Conservation (phyloP, 2,797 vertebrate genomes). For the Myotis findleyi region DNA sequence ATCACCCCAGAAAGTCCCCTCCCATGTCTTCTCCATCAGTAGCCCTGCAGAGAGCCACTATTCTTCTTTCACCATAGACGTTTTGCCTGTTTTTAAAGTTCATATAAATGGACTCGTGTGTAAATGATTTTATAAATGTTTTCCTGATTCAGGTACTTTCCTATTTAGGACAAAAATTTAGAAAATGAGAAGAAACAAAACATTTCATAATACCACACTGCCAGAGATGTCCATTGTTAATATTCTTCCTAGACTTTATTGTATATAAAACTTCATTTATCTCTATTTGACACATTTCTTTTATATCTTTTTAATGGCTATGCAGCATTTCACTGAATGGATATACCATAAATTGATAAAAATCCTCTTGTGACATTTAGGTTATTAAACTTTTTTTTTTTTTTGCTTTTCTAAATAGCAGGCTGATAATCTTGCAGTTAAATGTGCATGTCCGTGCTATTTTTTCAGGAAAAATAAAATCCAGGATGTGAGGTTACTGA, state of each 20-base stretch:
- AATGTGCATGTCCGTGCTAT: not conserved
- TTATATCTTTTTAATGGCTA: not conserved
- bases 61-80: not conserved
- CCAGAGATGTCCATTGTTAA: not conserved
- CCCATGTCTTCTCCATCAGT: not conserved
- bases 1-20: not conserved
- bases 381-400: not conserved
- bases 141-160: not conserved
- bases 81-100: conserved; percentile 8
- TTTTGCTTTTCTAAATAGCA: not conserved
- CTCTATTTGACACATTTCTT: not conserved
- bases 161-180: conserved; percentile 11
- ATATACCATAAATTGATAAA: not conserved
- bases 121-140: conserved; percentile 5
- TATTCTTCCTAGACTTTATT: conserved; percentile 6
- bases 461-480: not conserved
- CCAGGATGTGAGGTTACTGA: not conserved
- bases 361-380: conserved; percentile 28
- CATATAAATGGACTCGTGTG: not conserved
- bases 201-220: not conserved
- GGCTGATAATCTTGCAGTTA: not conserved
- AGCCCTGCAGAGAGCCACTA: not conserved
- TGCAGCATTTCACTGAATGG: not conserved
- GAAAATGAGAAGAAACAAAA: not conserved
- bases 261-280: not conserved